These are phyloP conservation scores for Drusus annulatus DNA, from an alignment of 1,140 invertebrate species.

Conservation along the genomic window DNA sequence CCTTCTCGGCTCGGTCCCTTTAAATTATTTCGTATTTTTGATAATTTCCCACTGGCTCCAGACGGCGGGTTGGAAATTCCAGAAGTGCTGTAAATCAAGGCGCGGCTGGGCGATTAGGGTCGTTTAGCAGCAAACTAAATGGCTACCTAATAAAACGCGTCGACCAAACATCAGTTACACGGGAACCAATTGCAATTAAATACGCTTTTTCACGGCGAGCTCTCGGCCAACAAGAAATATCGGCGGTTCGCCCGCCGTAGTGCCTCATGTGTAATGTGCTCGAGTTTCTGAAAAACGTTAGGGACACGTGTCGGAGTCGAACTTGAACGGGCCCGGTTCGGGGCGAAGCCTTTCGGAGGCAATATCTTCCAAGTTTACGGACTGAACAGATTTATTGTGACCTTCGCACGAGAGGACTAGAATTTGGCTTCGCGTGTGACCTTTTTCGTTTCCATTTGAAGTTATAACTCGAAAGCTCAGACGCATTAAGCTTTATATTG, in stretches of 20 bases:
- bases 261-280: neutral
- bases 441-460: no score
- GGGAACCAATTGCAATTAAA: constrained; percentile 40
- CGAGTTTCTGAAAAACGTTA: constrained; percentile 20
- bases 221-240: constrained; percentile 22
- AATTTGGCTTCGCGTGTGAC: no score
- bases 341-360: no score
- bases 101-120: constrained; percentile 54
- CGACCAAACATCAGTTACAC: constrained; percentile 31
- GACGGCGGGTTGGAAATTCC: constrained; percentile 25
- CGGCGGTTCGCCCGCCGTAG: constrained; percentile 16
- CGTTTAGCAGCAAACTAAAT: constrained; percentile 52
- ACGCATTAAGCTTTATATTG: no score
- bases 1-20: neutral
- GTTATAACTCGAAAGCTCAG: no score
- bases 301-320: neutral
- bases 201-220: constrained; percentile 30
- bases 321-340: no score
- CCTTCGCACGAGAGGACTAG: no score
- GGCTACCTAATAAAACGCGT: constrained; percentile 51
- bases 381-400: no score
- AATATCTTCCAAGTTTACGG: no score
- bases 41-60: neutral
- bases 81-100: constrained; percentile 55
- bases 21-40: neutral